Conservation (phyloP, 2,888 invertebrate genomes). For the Nebria brevicollis region DNA sequence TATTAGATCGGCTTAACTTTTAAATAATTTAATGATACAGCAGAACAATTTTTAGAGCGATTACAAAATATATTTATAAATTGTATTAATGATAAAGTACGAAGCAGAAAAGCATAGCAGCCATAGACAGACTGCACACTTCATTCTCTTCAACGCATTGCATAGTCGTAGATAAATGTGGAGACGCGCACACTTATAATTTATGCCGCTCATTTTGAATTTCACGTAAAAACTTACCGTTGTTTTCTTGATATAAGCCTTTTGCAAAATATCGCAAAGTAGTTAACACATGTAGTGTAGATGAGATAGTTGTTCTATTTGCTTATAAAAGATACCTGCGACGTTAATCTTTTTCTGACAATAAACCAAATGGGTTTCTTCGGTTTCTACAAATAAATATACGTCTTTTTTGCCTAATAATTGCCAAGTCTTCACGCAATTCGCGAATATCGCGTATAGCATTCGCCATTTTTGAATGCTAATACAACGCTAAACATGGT, state of each 20-base stretch:
- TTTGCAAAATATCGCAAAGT: neutral
- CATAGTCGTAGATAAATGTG: no score
- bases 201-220: no score
- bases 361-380: slow-evolving; percentile 9
- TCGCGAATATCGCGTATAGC: slow-evolving; percentile 12
- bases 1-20: no score
- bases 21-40: no score
- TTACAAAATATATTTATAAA: no score
- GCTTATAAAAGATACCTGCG: neutral
- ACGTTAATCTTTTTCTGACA: slow-evolving; percentile 5
- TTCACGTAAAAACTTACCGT: no score
- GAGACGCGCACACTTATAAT: no score
- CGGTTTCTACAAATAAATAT: slow-evolving; percentile 12
- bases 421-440: neutral
- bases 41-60: no score
- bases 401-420: slow-evolving; percentile 24
- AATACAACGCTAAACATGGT: slow-evolving; percentile 16
- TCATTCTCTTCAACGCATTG: no score
- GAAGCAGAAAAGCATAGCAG: no score
- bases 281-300: neutral
- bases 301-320: slow-evolving; percentile 7
- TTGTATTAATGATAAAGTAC: no score
- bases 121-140: no score
- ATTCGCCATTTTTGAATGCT: slow-evolving; percentile 18
- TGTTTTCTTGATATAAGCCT: neutral